Percentiles rank a stretch among this genome's conserved stretches.
Evolutionary conservation across 2,888 invertebrate genomes (phyloP).

Genomic region (Terebella lapidaria): DNA sequence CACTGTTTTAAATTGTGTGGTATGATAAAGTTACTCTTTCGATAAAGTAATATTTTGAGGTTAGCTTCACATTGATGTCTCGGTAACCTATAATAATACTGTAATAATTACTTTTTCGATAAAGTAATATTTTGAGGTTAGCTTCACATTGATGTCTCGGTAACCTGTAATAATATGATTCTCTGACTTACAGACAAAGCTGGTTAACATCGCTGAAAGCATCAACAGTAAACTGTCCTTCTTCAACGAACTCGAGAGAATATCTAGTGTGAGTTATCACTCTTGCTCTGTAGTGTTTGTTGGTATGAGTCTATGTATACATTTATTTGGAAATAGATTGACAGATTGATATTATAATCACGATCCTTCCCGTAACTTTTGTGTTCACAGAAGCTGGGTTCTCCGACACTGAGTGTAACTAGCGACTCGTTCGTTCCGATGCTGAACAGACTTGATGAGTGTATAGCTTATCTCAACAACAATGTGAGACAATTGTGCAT

Average conservation of each 20-base stretch:
- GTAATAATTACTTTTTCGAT: neutral
- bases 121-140: neutral
- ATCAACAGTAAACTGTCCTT: constrained; percentile 76
- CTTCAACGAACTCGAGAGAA: constrained; percentile 77
- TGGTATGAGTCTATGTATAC: neutral
- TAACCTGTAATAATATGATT: constrained; percentile 9
- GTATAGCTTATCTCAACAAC: constrained; percentile 74
- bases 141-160: neutral
- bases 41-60: neutral
- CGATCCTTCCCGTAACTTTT: too few relatives aligned
- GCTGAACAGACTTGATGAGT: constrained; percentile 78
- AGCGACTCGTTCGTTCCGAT: constrained; percentile 78
- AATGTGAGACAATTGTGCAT: constrained; percentile 72
- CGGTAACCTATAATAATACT: neutral
- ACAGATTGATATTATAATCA: neutral
- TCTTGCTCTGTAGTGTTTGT: neutral
- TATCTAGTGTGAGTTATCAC: constrained; percentile 59
- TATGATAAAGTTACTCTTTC: neutral
- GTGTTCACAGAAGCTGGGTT: constrained; percentile 66
- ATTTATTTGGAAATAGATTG: neutral
- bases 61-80: neutral
- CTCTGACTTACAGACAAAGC: constrained; percentile 61
- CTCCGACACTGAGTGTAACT: constrained; percentile 74
- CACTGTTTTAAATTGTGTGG: too few relatives aligned
- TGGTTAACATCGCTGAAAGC: constrained; percentile 74